These are phyloP conservation scores for Macrophya annulata DNA, from an alignment of 2,888 invertebrate genomes.

Conservation along the genomic window DNA sequence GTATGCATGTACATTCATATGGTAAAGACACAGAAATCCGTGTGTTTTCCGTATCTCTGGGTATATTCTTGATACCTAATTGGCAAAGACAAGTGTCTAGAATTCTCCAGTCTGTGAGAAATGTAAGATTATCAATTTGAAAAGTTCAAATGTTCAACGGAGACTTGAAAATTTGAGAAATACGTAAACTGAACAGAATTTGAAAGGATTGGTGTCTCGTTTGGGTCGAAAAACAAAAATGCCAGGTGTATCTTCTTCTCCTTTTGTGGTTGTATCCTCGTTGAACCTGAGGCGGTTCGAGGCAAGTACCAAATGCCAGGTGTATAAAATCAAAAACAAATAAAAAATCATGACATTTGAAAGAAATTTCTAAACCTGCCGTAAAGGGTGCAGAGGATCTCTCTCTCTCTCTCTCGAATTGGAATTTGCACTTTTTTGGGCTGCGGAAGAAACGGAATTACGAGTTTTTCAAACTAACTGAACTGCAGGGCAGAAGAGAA, in stretches of 20 bases:
- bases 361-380: not conserved
- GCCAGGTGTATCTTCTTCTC: too few species aligned
- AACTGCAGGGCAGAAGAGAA: slow-evolving; percentile 56
- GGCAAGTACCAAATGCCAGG: too few species aligned
- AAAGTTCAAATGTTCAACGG: not conserved
- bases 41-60: not conserved
- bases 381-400: not conserved
- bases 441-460: slow-evolving; percentile 71
- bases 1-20: not conserved
- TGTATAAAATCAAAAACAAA: not conserved
- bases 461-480: slow-evolving; percentile 67
- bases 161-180: not conserved
- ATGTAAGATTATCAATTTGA: not conserved
- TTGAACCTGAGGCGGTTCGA: too few species aligned
- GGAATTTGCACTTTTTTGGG: slow-evolving; percentile 19
- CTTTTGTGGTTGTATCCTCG: too few species aligned
- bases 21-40: not conserved
- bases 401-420: not conserved
- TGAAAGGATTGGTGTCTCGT: not conserved
- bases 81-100: not conserved
- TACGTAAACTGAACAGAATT: not conserved
- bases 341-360: not conserved
- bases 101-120: not conserved
- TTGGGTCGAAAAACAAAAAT: not conserved
- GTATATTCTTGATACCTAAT: not conserved